phyloP scores from a whole-genome alignment of 2,888 invertebrate species.

The Rhogogaster chlorosoma region DNA sequence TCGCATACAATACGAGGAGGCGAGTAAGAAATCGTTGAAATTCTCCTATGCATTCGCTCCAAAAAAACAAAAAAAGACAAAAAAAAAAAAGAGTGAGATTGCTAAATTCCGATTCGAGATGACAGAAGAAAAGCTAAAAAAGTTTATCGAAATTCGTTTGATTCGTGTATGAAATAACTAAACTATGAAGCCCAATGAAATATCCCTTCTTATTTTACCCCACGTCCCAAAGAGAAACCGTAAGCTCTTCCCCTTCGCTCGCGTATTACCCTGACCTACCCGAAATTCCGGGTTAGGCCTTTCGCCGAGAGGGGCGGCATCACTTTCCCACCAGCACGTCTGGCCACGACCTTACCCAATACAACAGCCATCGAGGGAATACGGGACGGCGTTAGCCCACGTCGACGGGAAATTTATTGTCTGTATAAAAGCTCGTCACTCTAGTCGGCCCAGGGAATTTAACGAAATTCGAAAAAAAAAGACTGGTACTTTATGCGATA shows the following conservation, averaged over 20 bases:
- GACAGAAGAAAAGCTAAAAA: neutral
- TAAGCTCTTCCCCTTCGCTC: constrained; percentile 50
- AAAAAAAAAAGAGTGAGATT: neutral
- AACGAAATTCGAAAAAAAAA: neutral
- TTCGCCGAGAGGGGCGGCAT: constrained; percentile 65
- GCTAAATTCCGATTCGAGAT: neutral
- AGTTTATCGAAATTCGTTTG: neutral
- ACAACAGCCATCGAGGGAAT: constrained; percentile 53
- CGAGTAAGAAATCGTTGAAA: neutral
- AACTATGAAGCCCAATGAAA: constrained; percentile 16
- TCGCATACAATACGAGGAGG: neutral
- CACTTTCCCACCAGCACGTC: constrained; percentile 68
- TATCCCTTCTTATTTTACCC: neutral
- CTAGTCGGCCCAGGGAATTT: neutral
- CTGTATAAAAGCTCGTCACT: constrained; percentile 42
- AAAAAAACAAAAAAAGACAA: constrained; percentile 31
- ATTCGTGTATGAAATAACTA: neutral
- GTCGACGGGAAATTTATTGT: constrained; percentile 68
- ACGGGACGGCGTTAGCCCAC: constrained; percentile 62
- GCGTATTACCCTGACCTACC: constrained; percentile 67
- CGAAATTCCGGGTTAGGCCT: constrained; percentile 72
- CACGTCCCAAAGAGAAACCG: constrained; percentile 31
- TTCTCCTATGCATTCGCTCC: neutral
- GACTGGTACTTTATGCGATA: neutral
- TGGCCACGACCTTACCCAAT: constrained; percentile 76